A percentile compares a stretch with the other conserved stretches of the same genome.
These are phyloP conservation scores for Meloidogyne floridensis DNA, from an alignment of 1,140 invertebrate genomes.

Conservation along the genomic window DNA sequence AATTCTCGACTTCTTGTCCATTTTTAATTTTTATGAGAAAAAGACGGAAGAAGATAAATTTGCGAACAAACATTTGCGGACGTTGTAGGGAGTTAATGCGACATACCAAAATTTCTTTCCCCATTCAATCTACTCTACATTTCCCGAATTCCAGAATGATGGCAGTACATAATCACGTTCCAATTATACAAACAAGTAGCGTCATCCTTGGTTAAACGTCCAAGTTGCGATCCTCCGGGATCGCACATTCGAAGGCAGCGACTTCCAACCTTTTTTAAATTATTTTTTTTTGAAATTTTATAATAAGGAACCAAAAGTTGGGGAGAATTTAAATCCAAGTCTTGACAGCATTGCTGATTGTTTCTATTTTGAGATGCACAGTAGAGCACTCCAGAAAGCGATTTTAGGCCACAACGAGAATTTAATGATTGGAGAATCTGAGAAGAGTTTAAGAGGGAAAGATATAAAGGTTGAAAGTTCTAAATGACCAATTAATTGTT, in stretches of 20 bases:
- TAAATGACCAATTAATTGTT: no score
- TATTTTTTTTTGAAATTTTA: background rate
- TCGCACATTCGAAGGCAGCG: slow-evolving; percentile 53
- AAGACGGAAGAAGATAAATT: no score
- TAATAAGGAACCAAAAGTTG: slow-evolving; percentile 5
- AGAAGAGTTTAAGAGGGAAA: background rate
- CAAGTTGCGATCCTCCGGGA: slow-evolving; percentile 48
- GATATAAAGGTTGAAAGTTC: no score
- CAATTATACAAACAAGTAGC: slow-evolving; percentile 56
- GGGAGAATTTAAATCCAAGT: slow-evolving; percentile 44
- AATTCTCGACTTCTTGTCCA: no score
- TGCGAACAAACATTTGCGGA: no score
- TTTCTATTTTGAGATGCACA: slow-evolving; percentile 57
- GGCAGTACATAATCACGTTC: slow-evolving; percentile 59
- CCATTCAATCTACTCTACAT: background rate
- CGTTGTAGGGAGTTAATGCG: no score
- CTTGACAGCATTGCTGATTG: slow-evolving; percentile 54
- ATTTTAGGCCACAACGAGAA: slow-evolving; percentile 51
- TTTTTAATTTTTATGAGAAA: no score
- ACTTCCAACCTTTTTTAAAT: slow-evolving; percentile 10
- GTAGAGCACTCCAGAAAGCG: slow-evolving; percentile 51
- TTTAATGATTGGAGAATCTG: slow-evolving; percentile 49
- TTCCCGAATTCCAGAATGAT: slow-evolving; percentile 41
- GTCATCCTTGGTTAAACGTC: slow-evolving; percentile 41
- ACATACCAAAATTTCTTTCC: no score